phyloP scores from a whole-genome alignment of 2,888 invertebrate species.

The Isoperla grammatica region DNA sequence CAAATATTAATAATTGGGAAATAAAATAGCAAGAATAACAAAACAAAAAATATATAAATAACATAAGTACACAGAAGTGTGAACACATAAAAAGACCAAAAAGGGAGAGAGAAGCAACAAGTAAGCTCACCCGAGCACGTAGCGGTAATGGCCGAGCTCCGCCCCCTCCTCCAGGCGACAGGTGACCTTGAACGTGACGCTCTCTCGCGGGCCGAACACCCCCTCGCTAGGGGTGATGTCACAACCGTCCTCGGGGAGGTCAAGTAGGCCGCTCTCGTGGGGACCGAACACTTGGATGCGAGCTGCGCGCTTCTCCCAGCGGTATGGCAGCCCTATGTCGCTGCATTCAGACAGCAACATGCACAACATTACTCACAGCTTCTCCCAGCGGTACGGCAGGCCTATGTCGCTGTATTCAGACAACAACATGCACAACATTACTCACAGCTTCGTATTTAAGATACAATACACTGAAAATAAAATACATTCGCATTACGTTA shows the following conservation, averaged over 20 bases:
- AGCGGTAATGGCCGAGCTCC: slow-evolving; percentile 37
- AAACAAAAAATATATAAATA: no score
- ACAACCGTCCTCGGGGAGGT: slow-evolving; percentile 36
- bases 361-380: no score
- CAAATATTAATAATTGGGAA: no score
- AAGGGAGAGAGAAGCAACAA: no score
- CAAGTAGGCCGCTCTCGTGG: slow-evolving; percentile 28
- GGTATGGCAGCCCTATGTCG: slow-evolving; percentile 35
- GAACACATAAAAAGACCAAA: no score
- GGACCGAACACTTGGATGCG: not conserved
- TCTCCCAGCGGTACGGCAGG: slow-evolving; percentile 38
- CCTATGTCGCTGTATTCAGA: slow-evolving; percentile 33
- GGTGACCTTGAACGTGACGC: slow-evolving; percentile 38
- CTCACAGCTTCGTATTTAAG: no score
- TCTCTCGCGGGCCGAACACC: slow-evolving; percentile 37
- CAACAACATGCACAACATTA: no score
- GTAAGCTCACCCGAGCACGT: slow-evolving; percentile 40
- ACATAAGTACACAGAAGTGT: no score
- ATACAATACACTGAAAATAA: no score
- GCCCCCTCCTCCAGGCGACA: slow-evolving; percentile 31
- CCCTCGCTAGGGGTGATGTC: slow-evolving; percentile 35
- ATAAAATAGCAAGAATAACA: no score
- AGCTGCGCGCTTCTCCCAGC: slow-evolving; percentile 37
- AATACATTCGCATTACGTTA: no score
- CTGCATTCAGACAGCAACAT: slow-evolving; percentile 32